These are phyloP conservation scores for Stegastes partitus DNA, from an alignment of 2,113 vertebrate species.

Conservation along the genomic window DNA sequence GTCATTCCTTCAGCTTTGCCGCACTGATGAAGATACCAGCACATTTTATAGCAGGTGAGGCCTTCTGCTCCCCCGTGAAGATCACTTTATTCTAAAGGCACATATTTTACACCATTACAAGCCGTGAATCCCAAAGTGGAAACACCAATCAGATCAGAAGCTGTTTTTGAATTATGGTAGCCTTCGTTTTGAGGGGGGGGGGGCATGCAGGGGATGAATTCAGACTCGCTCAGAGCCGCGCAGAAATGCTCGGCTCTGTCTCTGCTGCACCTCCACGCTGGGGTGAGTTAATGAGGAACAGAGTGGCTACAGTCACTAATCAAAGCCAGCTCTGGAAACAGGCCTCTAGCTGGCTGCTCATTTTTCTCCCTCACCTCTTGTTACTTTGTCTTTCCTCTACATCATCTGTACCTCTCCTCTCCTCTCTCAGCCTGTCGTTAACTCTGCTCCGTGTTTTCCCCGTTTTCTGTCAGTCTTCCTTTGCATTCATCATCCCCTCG, in stretches of 20 bases:
- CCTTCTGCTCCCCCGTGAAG: conserved; percentile 10
- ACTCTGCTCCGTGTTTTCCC: conserved; percentile 46
- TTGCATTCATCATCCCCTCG: conserved; percentile 45
- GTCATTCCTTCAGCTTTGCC: neutral
- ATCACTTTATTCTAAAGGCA: conserved; percentile 55
- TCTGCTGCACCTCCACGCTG: conserved; percentile 47
- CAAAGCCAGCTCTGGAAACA: conserved; percentile 78
- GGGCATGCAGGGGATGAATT: conserved; percentile 28
- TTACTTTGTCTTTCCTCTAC: conserved; percentile 70
- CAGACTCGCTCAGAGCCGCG: conserved; percentile 28
- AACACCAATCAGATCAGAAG: conserved; percentile 59
- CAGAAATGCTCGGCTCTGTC: conserved; percentile 33
- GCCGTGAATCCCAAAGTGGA: conserved; percentile 46
- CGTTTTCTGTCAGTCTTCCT: conserved; percentile 24
- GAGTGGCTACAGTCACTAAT: conserved; percentile 75
- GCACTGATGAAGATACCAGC: conserved; percentile 43
- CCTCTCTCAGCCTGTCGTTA: conserved; percentile 47
- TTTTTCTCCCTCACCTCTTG: conserved; percentile 72
- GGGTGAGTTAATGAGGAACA: conserved; percentile 75
- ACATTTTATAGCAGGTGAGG: conserved; percentile 13
- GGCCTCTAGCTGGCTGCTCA: conserved; percentile 65
- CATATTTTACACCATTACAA: conserved; percentile 49
- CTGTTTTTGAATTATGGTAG: conserved; percentile 65
- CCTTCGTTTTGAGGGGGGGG: conserved; percentile 30
- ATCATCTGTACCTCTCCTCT: conserved; percentile 57